Evolutionary conservation across 2,797 vertebrate genomes (phyloP).

Genomic region (Margarornis squamiger): DNA sequence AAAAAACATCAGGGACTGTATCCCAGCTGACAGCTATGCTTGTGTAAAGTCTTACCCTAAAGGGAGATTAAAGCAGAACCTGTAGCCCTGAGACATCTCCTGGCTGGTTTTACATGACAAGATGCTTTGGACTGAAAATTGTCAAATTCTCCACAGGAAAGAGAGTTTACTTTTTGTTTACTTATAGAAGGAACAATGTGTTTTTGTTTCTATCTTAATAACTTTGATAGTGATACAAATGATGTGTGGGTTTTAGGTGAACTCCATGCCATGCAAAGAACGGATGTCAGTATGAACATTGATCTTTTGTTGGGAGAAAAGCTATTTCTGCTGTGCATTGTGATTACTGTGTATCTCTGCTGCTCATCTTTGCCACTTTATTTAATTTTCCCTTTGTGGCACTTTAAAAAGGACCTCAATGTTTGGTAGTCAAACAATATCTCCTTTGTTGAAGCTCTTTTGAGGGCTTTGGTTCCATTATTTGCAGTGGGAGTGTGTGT

Average conservation of each 20-base stretch:
- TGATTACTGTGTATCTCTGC: neutral
- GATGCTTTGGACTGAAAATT: neutral
- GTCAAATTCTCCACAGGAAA: neutral
- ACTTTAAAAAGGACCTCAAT: conserved; percentile 18
- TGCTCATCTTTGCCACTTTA: neutral
- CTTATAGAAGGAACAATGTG: neutral
- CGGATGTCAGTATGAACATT: neutral
- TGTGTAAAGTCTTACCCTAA: neutral
- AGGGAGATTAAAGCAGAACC: neutral
- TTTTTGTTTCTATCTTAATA: neutral
- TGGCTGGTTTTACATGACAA: neutral
- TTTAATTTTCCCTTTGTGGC: conserved; percentile 2
- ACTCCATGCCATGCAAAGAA: rapidly evolving
- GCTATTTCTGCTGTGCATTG: neutral
- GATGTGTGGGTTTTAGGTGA: neutral
- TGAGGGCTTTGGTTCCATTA: conserved; percentile 14
- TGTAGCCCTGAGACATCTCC: neutral
- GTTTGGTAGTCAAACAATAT: conserved; percentile 29
- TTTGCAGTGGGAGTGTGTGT: neutral
- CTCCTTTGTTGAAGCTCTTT: conserved; percentile 5
- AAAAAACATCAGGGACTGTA: neutral
- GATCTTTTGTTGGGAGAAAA: neutral
- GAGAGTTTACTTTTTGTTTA: neutral
- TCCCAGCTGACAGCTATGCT: neutral
- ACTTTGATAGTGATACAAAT: neutral